Percentiles rank a stretch among this genome's conserved stretches.
These are phyloP conservation scores for Chaetogeoica ovagalla DNA, from an alignment of 2,888 invertebrate species.

Conservation along the genomic window DNA sequence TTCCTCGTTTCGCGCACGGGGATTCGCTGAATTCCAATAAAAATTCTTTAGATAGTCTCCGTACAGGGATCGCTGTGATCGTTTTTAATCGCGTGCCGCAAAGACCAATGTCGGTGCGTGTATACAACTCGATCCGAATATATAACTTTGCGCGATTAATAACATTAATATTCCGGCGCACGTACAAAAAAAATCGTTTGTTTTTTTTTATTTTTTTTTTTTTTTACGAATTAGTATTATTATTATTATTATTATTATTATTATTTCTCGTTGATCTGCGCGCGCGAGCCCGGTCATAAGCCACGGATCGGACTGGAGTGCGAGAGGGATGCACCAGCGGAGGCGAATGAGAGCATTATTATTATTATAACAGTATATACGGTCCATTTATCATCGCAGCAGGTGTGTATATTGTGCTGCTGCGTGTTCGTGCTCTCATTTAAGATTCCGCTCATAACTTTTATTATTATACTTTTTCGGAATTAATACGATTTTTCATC, in stretches of 20 bases:
- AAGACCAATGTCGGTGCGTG: too few relatives aligned
- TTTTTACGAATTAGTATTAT: too few relatives aligned
- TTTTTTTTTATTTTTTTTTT: background rate
- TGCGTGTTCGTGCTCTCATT: conserved; percentile 49
- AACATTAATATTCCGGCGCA: conserved; percentile 1
- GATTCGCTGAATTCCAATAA: too few relatives aligned
- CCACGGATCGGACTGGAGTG: background rate
- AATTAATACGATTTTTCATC: conserved; percentile 53
- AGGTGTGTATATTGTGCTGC: conserved; percentile 49
- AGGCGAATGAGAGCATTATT: conserved; percentile 17
- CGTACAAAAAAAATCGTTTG: conserved; percentile 21
- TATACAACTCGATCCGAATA: background rate
- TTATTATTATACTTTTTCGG: conserved; percentile 53
- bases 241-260: too few relatives aligned
- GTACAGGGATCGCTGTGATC: too few relatives aligned
- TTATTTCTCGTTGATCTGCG: too few relatives aligned
- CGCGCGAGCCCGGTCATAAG: background rate
- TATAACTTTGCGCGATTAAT: background rate
- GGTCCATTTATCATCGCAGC: conserved; percentile 52
- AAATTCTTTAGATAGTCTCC: too few relatives aligned
- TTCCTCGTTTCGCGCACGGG: too few relatives aligned
- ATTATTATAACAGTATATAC: conserved; percentile 27
- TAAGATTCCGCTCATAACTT: conserved; percentile 53
- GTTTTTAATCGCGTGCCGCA: too few relatives aligned
- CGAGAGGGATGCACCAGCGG: background rate